Evolutionary conservation across 2,113 vertebrate species (phyloP).

Genomic region (Poeciliopsis prolifica): DNA sequence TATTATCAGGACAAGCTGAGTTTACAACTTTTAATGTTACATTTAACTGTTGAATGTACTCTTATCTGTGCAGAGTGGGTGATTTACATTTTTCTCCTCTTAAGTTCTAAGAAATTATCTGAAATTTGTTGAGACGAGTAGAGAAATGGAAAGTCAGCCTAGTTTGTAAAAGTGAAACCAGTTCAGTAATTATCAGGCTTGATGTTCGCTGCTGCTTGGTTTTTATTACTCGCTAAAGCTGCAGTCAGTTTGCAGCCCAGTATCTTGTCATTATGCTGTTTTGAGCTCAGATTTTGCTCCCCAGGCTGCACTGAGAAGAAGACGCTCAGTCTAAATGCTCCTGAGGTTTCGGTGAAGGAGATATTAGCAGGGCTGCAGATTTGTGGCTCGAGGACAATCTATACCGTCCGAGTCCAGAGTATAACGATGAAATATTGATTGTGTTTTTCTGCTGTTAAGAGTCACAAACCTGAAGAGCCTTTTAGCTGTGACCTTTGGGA

Average conservation of each 20-base stretch:
- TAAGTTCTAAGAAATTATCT: too few relatives aligned
- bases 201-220: neutral
- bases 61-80: neutral
- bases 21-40: neutral
- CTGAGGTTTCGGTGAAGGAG: constrained; percentile 19
- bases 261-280: neutral
- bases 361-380: constrained; percentile 38
- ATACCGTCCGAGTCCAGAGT: constrained; percentile 9
- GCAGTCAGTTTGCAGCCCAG: neutral
- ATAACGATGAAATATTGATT: constrained; percentile 45
- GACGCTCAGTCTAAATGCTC: constrained; percentile 37
- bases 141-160: neutral
- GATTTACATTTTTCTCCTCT: neutral
- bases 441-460: constrained; percentile 15
- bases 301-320: constrained; percentile 21
- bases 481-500: constrained; percentile 32
- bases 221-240: neutral
- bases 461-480: constrained; percentile 13
- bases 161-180: neutral
- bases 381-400: constrained; percentile 43
- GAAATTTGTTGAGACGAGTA: neutral
- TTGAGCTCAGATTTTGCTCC: constrained; percentile 9
- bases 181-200: neutral
- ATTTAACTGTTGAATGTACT: neutral
- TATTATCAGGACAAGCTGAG: too few relatives aligned